Percentiles rank a stretch among this genome's conserved stretches.
These are phyloP conservation scores for Neodiprion pinetum DNA, from an alignment of 1,140 invertebrate genomes.

Conservation along the genomic window DNA sequence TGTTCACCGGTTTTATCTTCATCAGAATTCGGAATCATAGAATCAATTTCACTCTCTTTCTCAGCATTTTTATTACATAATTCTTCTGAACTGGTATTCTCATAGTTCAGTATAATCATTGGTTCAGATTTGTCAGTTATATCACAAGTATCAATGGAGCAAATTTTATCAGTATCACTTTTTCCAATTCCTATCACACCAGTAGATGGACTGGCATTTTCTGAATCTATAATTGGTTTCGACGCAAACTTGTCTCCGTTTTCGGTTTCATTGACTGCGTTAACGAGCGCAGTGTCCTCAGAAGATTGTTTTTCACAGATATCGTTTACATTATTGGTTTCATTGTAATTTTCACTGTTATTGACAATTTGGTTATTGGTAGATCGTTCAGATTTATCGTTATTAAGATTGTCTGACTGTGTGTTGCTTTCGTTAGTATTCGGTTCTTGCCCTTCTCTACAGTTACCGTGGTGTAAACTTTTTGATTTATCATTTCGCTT, in stretches of 20 bases:
- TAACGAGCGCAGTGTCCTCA: not conserved
- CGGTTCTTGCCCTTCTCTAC: not conserved
- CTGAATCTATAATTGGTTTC: not conserved
- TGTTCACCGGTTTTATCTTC: not conserved
- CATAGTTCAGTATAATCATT: not conserved
- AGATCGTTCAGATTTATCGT: constrained; percentile 21
- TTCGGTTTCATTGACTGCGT: too few relatives aligned
- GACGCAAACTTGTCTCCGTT: too few relatives aligned
- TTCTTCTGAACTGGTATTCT: not conserved
- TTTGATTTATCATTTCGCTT: constrained; percentile 5
- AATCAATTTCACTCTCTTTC: not conserved
- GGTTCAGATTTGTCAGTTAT: not conserved
- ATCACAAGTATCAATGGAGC: not conserved
- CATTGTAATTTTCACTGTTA: not conserved
- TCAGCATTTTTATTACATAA: not conserved
- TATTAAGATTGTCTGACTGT: not conserved
- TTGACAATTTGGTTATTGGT: constrained; percentile 12
- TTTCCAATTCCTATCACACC: not conserved
- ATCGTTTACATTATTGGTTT: not conserved
- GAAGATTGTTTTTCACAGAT: not conserved
- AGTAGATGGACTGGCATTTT: not conserved
- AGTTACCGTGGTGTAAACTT: not conserved
- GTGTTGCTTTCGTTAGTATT: not conserved
- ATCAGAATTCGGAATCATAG: too few relatives aligned
- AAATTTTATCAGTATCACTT: not conserved